Evolutionary conservation across 2,888 invertebrate genomes (phyloP).

Genomic region (Drepana falcataria): DNA sequence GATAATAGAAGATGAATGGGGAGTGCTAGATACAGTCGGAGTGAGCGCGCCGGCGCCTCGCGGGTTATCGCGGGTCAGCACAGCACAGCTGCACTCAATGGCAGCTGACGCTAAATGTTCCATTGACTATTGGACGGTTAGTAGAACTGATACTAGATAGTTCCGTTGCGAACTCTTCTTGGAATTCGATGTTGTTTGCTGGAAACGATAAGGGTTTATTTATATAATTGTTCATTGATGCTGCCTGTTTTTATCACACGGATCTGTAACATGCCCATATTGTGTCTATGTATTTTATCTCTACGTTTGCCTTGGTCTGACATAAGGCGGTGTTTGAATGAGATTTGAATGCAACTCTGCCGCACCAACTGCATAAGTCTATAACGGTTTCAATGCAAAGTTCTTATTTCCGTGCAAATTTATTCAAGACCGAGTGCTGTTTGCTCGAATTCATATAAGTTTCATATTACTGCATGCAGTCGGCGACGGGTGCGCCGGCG

Average conservation of each 20-base stretch:
- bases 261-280: neutral
- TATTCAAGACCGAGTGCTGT: neutral
- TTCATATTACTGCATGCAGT: slow-evolving; percentile 18
- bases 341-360: neutral
- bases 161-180: neutral
- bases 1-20: slow-evolving; percentile 54
- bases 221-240: neutral
- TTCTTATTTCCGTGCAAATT: neutral
- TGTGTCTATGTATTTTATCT: neutral
- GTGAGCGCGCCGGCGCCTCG: slow-evolving; percentile 58
- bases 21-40: slow-evolving; percentile 26
- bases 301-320: neutral
- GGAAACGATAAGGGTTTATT: neutral
- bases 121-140: slow-evolving; percentile 14
- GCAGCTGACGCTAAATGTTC: slow-evolving; percentile 30
- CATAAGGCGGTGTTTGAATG: too few relatives aligned
- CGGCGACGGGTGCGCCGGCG: slow-evolving; percentile 17
- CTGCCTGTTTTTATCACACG: neutral
- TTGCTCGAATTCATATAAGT: slow-evolving; percentile 4
- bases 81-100: slow-evolving; percentile 49
- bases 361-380: neutral
- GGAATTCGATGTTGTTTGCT: neutral
- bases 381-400: neutral
- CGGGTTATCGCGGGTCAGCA: slow-evolving; percentile 65
- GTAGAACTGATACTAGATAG: slow-evolving; percentile 1